Evolutionary conservation across 2,888 invertebrate species (phyloP).

Genomic region (Trichogramma evanescens): DNA sequence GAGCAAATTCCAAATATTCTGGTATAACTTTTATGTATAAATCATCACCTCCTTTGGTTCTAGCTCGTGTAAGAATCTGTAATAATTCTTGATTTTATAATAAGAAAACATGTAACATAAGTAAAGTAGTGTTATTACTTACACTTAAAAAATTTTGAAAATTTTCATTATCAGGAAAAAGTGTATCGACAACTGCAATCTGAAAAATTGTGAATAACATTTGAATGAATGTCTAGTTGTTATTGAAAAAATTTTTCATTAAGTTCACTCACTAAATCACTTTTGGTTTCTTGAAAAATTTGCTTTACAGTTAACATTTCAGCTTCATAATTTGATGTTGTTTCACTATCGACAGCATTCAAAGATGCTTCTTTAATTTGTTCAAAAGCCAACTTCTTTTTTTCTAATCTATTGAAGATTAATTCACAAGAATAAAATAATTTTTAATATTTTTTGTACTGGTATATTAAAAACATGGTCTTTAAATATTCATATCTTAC

Average conservation of each 20-base stretch:
- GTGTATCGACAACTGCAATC: conserved; percentile 27
- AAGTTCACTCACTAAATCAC: conserved; percentile 32
- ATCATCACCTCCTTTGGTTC: conserved; percentile 37
- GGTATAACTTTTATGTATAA: conserved; percentile 31
- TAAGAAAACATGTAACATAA: background rate
- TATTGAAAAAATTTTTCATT: background rate
- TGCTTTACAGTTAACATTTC: conserved; percentile 25
- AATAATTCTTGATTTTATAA: conserved; percentile 14
- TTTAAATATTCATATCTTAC: conserved; percentile 25
- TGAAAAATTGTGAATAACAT: conserved; percentile 18
- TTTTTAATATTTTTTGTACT: background rate
- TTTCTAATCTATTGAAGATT: conserved; percentile 28
- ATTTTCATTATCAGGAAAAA: conserved; percentile 32
- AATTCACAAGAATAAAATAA: background rate
- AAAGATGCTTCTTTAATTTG: conserved; percentile 33
- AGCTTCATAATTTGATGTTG: conserved; percentile 22
- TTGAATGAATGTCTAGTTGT: background rate
- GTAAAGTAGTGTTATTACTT: conserved; percentile 18
- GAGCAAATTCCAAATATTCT: conserved; percentile 23
- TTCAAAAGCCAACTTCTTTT: conserved; percentile 28
- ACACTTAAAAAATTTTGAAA: conserved; percentile 33
- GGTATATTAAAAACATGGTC: background rate
- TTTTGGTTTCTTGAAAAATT: conserved; percentile 29
- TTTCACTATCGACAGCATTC: conserved; percentile 21
- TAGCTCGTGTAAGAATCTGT: conserved; percentile 31